Evolutionary conservation across 2,888 invertebrate species (phyloP), one percentile per base, ranked within the genome.

Genomic region (Oxytorus armatus): DNA sequence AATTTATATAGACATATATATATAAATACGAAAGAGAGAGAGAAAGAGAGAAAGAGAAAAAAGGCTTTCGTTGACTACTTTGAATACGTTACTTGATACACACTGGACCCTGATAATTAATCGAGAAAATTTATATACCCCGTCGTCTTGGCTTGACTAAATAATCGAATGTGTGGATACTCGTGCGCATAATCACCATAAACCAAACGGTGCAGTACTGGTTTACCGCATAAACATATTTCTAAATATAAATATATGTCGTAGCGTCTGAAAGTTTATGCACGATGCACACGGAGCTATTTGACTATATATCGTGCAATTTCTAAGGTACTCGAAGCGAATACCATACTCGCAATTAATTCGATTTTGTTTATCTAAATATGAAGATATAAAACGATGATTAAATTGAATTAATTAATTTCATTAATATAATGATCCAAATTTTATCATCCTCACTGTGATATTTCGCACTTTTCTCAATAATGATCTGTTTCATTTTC

Each of bases 81-180:
- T n/a, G 39, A 65, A 49, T 47, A 8, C 47, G 47, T 72, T 51
- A 18, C 49, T 72, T 72, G 39, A 44, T 14, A 36, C 8, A n/a
- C 16, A 57, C n/a, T 33, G 23, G 16, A 3, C 5, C 42, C 51
- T 55, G 23, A 33, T 44, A 39, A 77, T 57, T 70, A 42, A 65
- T 70, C 25, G 47, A 33, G 21, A 18, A 39, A 51, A 76, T 76
- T 68, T 42, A 61, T 59, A 53, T 29, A 61, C 59, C 59, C 29
- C 51, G 16, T 16, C n/a, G n/a, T n/a, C 7, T 49, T 21, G 33
- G 8, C 21, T 42, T 21, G 23, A 21, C 29, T 51, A 16, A 49
- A 61, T 36, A 59, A 66, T 47, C n/a, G 14, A 21, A 57, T 44
- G 4, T 25, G 23, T 47, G 29, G 4, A 25, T 68, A 36, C n/a